A percentile compares a stretch with the other conserved stretches of the same genome.
phyloP scores from a whole-genome alignment of 2,888 invertebrate genomes.

The Heteromyza rotundicornis region DNA sequence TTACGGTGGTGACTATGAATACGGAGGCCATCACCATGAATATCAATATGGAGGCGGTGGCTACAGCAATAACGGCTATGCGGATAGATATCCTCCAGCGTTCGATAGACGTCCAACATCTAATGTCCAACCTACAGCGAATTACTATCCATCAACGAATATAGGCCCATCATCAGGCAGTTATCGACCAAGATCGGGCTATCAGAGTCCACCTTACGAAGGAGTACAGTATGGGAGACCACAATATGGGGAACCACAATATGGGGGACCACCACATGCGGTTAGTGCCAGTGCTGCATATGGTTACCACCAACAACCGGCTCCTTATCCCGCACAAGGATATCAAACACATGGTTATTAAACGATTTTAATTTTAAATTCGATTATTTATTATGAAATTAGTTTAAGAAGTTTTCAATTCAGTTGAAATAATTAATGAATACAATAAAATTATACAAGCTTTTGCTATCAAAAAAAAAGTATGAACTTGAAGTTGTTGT shows the following conservation, averaged over 20 bases:
- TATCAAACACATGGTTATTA: constrained; percentile 23
- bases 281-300: neutral
- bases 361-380: neutral
- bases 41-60: constrained; percentile 14
- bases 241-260: neutral
- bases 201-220: constrained; percentile 13
- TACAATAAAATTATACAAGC: neutral
- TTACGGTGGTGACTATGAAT: constrained; percentile 35
- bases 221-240: neutral
- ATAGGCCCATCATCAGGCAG: too few relatives aligned
- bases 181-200: too few relatives aligned
- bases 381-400: neutral
- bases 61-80: constrained; percentile 3
- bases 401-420: neutral
- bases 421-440: too few relatives aligned
- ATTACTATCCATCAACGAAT: too few relatives aligned
- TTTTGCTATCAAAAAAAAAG: neutral
- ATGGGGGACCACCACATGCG: neutral
- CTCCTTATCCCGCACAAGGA: neutral
- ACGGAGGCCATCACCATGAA: constrained; percentile 39
- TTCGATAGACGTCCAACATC: neutral
- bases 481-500: neutral
- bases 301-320: neutral
- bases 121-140: neutral
- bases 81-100: constrained; percentile 23